A percentile compares a stretch with the other conserved stretches of the same genome.
These are phyloP conservation scores for Vireo griseus DNA, from an alignment of 2,797 vertebrate species.

Conservation along the genomic window DNA sequence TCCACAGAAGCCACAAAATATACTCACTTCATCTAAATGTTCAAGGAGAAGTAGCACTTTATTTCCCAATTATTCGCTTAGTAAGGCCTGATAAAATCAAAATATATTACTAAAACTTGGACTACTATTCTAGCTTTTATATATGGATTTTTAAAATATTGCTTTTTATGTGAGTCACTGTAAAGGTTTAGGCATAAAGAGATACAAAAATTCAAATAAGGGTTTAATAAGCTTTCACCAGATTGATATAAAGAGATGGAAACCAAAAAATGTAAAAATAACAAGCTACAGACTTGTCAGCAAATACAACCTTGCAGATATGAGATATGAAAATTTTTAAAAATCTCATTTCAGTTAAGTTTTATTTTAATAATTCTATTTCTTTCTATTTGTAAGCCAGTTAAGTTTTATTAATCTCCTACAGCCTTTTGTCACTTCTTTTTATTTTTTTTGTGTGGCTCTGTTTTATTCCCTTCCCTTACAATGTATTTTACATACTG, in stretches of 20 bases:
- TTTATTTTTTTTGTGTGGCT: background rate
- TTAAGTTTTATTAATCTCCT: slow-evolving; percentile 59
- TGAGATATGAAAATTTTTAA: slow-evolving; percentile 40
- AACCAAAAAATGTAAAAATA: slow-evolving; percentile 61
- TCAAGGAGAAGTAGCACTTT: slow-evolving; percentile 22
- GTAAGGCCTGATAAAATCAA: slow-evolving; percentile 55
- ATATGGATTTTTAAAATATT: background rate
- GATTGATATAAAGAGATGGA: slow-evolving; percentile 55
- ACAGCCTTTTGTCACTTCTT: background rate
- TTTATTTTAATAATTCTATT: slow-evolving; percentile 58
- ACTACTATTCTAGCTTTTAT: background rate
- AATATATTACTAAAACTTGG: slow-evolving; percentile 25
- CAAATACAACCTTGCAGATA: slow-evolving; percentile 60
- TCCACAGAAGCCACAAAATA: background rate
- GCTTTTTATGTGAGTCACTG: slow-evolving; percentile 36
- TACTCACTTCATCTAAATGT: slow-evolving; percentile 17
- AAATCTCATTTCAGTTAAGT: slow-evolving; percentile 48
- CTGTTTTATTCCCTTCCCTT: slow-evolving; percentile 35
- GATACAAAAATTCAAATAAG: slow-evolving; percentile 57
- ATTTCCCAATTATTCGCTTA: slow-evolving; percentile 25
- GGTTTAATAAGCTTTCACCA: slow-evolving; percentile 69
- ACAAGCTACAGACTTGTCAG: slow-evolving; percentile 54
- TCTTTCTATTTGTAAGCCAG: slow-evolving; percentile 28
- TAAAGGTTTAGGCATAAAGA: slow-evolving; percentile 50
- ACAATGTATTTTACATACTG: slow-evolving; percentile 52